A percentile compares a stretch with the other conserved stretches of the same genome.
These are phyloP conservation scores for Chrysoperla carnea DNA, from an alignment of 1,140 invertebrate genomes.

Conservation along the genomic window DNA sequence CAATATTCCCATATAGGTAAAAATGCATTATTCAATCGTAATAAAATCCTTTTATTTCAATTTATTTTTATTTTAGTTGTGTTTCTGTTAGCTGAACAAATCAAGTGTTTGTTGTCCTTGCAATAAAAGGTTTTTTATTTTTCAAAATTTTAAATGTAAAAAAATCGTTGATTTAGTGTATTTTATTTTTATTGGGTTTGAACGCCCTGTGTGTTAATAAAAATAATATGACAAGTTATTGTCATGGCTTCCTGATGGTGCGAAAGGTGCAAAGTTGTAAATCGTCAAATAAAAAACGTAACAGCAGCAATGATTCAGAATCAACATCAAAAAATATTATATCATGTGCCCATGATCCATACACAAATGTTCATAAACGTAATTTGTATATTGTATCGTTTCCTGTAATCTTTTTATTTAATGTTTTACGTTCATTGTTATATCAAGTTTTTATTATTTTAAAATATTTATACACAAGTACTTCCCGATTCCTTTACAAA, in stretches of 20 bases:
- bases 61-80: too few species aligned
- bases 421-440: constrained; percentile 55
- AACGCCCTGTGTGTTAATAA: too few species aligned
- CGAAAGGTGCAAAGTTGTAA: constrained; percentile 21
- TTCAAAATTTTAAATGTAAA: too few species aligned
- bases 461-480: constrained; percentile 63
- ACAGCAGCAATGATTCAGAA: constrained; percentile 18
- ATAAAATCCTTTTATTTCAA: too few species aligned
- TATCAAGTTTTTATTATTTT: constrained; percentile 74
- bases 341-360: constrained; percentile 12
- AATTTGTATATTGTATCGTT: constrained; percentile 74
- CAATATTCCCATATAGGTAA: too few species aligned
- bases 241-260: constrained; percentile 15
- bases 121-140: too few species aligned
- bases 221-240: background rate
- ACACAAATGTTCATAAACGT: constrained; percentile 58
- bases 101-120: too few species aligned
- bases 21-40: too few species aligned
- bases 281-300: constrained; percentile 21
- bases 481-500: constrained; percentile 45
- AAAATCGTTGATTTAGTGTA: too few species aligned
- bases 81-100: too few species aligned
- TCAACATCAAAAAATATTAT: constrained; percentile 12
- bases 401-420: constrained; percentile 68
- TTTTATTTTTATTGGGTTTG: too few species aligned